Evolutionary conservation across 2,113 vertebrate genomes (phyloP).

Genomic region (Ondatra zibethicus): DNA sequence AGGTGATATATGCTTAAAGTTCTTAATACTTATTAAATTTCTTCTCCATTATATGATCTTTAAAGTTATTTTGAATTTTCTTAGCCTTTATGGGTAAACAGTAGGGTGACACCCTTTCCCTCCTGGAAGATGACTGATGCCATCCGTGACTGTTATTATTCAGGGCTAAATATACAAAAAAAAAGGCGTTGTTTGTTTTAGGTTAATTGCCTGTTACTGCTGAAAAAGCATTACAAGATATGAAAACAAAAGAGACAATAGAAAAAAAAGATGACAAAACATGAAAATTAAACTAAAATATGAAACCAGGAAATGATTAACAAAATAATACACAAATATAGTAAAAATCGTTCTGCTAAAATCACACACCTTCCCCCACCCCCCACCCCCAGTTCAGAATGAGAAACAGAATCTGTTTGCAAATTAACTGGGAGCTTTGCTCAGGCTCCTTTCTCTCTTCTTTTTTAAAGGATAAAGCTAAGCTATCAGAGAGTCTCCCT

Average conservation of each 20-base stretch:
- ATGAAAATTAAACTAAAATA: slow-evolving; percentile 51
- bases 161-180: slow-evolving; percentile 53
- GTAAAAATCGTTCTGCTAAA: slow-evolving; percentile 33
- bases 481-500: background rate
- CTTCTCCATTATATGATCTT: background rate
- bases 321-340: background rate
- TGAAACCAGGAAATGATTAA: slow-evolving; percentile 55
- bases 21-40: slow-evolving; percentile 11
- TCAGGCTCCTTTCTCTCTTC: background rate
- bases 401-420: slow-evolving; percentile 35
- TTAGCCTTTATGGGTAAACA: slow-evolving; percentile 28
- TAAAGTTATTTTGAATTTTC: slow-evolving; percentile 1
- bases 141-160: slow-evolving; percentile 54
- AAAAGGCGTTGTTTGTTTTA: slow-evolving; percentile 56
- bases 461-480: background rate
- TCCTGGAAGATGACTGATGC: background rate
- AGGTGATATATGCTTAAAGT: background rate
- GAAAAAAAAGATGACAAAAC: slow-evolving; percentile 30
- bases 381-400: background rate
- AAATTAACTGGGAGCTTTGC: background rate
- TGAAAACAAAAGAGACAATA: slow-evolving; percentile 38
- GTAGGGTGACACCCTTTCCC: background rate
- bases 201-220: slow-evolving; percentile 27
- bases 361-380: background rate
- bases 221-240: background rate